Evolutionary conservation across 2,797 vertebrate genomes (phyloP).

Genomic region (Microchirus variegatus): DNA sequence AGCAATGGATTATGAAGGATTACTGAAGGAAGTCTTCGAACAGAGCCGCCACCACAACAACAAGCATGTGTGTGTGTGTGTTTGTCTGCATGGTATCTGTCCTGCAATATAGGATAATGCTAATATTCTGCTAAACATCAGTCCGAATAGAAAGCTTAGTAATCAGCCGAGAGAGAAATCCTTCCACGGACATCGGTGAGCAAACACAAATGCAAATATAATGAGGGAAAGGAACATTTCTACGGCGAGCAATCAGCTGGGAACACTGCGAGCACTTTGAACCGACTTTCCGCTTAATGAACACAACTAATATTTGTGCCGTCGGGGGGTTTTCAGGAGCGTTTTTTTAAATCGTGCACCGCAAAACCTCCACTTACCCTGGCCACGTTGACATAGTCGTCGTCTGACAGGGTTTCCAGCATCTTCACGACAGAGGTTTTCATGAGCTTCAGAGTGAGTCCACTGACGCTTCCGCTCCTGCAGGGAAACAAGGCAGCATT

Average conservation of each 20-base stretch:
- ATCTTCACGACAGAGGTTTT: constrained; percentile 96
- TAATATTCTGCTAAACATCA: constrained; percentile 54
- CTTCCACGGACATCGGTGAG: constrained; percentile 31
- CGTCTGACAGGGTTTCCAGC: constrained; percentile 96
- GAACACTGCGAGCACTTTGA: constrained; percentile 33
- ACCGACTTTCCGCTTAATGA: constrained; percentile 42
- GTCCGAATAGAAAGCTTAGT: constrained; percentile 55
- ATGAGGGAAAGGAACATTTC: constrained; percentile 51
- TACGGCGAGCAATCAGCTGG: constrained; percentile 44
- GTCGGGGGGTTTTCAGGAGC: constrained; percentile 15
- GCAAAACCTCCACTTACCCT: constrained; percentile 81
- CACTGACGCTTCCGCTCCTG: constrained; percentile 97
- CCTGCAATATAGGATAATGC: constrained; percentile 51
- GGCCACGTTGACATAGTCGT: constrained; percentile 97
- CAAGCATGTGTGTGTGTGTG: constrained; percentile 43
- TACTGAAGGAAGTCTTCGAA: constrained; percentile 74
- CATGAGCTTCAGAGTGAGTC: constrained; percentile 97
- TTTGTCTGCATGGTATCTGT: constrained; percentile 40
- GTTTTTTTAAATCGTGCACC: background rate
- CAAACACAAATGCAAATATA: constrained; percentile 42
- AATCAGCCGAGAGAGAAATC: constrained; percentile 52
- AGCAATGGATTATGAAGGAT: constrained; percentile 81
- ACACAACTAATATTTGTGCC: constrained; percentile 39
- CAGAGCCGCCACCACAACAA: constrained; percentile 61
- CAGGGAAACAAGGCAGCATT: constrained; percentile 6